Evolutionary conservation across 2,888 invertebrate species (phyloP), one percentile per base, ranked within the genome.

Genomic region (Nymphalis polychloros): DNA sequence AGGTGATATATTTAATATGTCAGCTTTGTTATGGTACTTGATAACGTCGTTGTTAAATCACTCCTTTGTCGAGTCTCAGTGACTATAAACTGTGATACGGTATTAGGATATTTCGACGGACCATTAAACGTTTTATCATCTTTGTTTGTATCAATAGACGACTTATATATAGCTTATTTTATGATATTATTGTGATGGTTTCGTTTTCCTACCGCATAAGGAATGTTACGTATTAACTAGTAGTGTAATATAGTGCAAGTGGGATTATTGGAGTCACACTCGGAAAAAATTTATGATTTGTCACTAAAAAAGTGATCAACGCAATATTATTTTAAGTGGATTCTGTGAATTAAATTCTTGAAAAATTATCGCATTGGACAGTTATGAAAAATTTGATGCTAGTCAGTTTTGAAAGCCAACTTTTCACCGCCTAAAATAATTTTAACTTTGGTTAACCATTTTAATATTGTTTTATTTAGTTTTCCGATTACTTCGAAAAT

Each of bases 171-270:
- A 90, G 89, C 88, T 90, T 91, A 88, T 88, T 90, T 91, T 89
- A 89, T 82, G 79, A 90, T 90, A 89, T 87, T 84, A 88, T 88
- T 89, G 87, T 89, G 89, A 92, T 90, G 89, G 86, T 90, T 91
- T 91, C 86, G 87, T 92, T 92, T 90, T 90, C 89, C 90, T 91
- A 92, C 88, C 83, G 87, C 88, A 84, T 89, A 87, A 86, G 83
- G 87, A 88, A 86, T 90, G 90, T 91, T 90, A 87, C 80, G 81
- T 84, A 88, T 85, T 86, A 86, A 85, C 80, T 87, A 82, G 84
- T 90, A 89, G 83, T 84, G 82, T 87, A 88, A 84, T 86, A 84
- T 80, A 81, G 82, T 81, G 81, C 85, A 85, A 84, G 81, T 84
- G 87, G 87, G 89, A 89, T 71, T 68, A 74, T 73, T 75, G 73